These are phyloP conservation scores for Lasius fuliginosus DNA, from an alignment of 2,888 invertebrate genomes.

Conservation along the genomic window DNA sequence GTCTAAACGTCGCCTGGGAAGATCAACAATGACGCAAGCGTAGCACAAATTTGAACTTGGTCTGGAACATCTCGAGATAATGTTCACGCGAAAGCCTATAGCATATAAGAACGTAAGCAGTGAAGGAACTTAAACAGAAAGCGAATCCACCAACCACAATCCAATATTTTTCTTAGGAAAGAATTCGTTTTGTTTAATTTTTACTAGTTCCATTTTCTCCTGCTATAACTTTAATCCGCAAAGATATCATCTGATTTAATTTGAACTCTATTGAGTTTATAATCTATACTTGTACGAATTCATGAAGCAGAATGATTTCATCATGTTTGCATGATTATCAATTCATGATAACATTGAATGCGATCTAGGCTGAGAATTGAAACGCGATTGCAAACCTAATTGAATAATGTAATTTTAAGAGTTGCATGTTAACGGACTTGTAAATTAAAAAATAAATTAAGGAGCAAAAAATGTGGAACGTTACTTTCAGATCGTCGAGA, in stretches of 20 bases:
- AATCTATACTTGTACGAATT: not conserved
- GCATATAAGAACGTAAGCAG: not conserved
- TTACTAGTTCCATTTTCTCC: not conserved
- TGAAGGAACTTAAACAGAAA: constrained; percentile 4
- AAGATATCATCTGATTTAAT: not conserved
- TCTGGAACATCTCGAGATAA: constrained; percentile 33
- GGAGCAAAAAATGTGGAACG: not conserved
- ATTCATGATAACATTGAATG: constrained; percentile 10
- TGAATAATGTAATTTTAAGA: not conserved
- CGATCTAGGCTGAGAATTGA: not conserved
- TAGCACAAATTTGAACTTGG: constrained; percentile 36
- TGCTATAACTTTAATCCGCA: not conserved
- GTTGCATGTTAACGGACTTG: not conserved
- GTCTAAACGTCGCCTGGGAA: constrained; percentile 10
- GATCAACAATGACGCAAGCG: constrained; percentile 52
- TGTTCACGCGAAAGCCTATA: not conserved
- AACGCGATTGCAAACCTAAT: not conserved
- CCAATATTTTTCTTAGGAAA: not conserved
- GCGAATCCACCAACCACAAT: not conserved
- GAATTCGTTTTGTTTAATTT: constrained; percentile 1
- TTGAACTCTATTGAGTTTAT: not conserved
- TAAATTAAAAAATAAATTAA: not conserved
- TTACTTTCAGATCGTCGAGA: constrained; percentile 3
- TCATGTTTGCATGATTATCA: not conserved
- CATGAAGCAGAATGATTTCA: constrained; percentile 12